Evolutionary conservation across 1,140 invertebrate species (phyloP).

Genomic region (Microplitis mediator): DNA sequence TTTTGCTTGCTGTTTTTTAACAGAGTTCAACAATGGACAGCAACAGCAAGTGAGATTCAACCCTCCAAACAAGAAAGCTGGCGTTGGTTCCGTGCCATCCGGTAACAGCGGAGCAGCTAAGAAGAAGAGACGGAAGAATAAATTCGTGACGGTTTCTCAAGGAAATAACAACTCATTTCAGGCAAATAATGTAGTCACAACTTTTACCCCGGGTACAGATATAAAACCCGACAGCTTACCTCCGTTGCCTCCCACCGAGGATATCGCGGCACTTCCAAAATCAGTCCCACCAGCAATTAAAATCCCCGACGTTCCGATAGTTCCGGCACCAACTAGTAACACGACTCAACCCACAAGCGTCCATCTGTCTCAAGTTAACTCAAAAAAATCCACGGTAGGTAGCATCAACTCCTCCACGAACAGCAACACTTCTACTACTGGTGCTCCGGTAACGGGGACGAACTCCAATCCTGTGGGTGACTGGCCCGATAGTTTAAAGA

Average conservation of each 20-base stretch:
- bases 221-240: constrained; percentile 50
- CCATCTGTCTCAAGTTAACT: constrained; percentile 35
- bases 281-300: constrained; percentile 61
- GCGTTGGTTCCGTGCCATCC: constrained; percentile 57
- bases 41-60: constrained; percentile 63
- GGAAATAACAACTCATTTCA: constrained; percentile 62
- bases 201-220: constrained; percentile 30
- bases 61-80: constrained; percentile 65
- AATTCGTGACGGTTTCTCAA: constrained; percentile 63
- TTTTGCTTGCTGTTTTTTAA: too few species aligned
- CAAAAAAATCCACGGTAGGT: constrained; percentile 39
- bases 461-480: constrained; percentile 59
- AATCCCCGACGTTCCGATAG: constrained; percentile 59
- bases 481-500: constrained; percentile 77
- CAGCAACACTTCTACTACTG: too few species aligned
- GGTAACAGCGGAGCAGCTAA: constrained; percentile 68
- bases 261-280: constrained; percentile 55
- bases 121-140: constrained; percentile 77
- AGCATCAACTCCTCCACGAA: constrained; percentile 17
- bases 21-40: constrained; percentile 53
- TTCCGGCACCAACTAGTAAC: constrained; percentile 43
- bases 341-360: constrained; percentile 38
- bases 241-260: constrained; percentile 67
- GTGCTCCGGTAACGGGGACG: constrained; percentile 34
- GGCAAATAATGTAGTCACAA: constrained; percentile 47